These are phyloP conservation scores for Ichneumoninae sp. DNA, from an alignment of 2,888 invertebrate species.

Conservation along the genomic window DNA sequence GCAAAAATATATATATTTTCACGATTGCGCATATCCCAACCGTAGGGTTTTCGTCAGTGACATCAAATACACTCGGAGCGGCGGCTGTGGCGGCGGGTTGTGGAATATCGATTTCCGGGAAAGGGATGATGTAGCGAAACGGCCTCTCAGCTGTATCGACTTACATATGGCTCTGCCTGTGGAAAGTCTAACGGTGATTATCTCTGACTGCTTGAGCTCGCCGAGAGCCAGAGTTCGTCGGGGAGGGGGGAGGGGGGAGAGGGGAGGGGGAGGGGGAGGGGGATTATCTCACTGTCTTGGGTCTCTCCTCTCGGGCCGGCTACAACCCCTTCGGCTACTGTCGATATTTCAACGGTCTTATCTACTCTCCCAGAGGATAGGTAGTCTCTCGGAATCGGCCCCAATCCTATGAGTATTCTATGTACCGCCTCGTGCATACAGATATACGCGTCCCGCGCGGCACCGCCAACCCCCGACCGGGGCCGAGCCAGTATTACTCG, in stretches of 20 bases:
- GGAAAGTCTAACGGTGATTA: conserved; percentile 79
- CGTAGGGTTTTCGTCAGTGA: neutral
- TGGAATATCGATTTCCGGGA: conserved; percentile 49
- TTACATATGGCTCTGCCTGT: conserved; percentile 58
- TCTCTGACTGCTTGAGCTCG: conserved; percentile 80
- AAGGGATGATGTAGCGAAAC: conserved; percentile 28
- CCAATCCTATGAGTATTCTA: conserved; percentile 67
- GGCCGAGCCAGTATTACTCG: conserved; percentile 24
- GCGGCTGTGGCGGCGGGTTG: neutral
- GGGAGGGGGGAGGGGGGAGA: neutral
- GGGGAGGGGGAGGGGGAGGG: neutral
- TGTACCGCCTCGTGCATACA: conserved; percentile 69
- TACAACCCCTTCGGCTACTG: conserved; percentile 77
- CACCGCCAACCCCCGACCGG: neutral
- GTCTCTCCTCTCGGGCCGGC: neutral
- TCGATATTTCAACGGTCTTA: conserved; percentile 82
- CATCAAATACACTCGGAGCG: conserved; percentile 13
- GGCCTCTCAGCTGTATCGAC: conserved; percentile 42
- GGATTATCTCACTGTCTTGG: conserved; percentile 79
- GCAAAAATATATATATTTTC: neutral
- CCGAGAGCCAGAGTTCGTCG: conserved; percentile 77
- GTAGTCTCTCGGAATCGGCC: conserved; percentile 70
- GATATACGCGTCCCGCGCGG: conserved; percentile 15
- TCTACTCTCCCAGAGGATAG: conserved; percentile 78
- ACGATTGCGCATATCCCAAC: neutral